These are phyloP conservation scores for Odocoileus virginianus DNA, from an alignment of 2,113 vertebrate species.

Conservation along the genomic window DNA sequence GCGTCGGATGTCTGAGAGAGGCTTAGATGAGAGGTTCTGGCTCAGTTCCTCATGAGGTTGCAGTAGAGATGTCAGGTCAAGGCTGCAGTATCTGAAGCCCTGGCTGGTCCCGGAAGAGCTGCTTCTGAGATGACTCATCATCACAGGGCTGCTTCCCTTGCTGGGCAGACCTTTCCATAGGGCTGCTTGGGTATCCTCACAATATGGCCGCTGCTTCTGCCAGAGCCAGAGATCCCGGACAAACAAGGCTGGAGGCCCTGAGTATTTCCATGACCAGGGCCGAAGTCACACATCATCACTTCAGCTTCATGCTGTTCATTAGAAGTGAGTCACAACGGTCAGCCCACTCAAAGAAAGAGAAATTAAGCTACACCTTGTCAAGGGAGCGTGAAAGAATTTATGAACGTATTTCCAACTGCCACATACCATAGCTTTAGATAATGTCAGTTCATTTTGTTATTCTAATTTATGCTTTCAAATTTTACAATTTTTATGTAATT, in stretches of 20 bases:
- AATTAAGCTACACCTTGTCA: background rate
- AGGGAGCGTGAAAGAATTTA: background rate
- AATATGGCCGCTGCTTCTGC: background rate
- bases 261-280: background rate
- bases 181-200: background rate
- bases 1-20: background rate
- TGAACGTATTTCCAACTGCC: background rate
- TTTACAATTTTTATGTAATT: background rate
- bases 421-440: background rate
- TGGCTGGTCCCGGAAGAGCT: background rate
- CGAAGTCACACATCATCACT: background rate
- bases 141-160: background rate
- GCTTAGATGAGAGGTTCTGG: background rate
- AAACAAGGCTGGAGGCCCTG: background rate
- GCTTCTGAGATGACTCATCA: background rate
- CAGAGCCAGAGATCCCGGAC: background rate
- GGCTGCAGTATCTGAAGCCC: background rate
- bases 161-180: fast-evolving
- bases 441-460: background rate
- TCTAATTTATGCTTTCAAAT: background rate
- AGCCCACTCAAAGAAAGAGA: background rate
- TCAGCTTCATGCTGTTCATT: background rate
- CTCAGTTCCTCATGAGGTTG: background rate
- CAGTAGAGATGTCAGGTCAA: background rate
- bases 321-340: background rate